These are phyloP conservation scores for Apotomis turbidana DNA, from an alignment of 2,888 invertebrate genomes.

Conservation along the genomic window DNA sequence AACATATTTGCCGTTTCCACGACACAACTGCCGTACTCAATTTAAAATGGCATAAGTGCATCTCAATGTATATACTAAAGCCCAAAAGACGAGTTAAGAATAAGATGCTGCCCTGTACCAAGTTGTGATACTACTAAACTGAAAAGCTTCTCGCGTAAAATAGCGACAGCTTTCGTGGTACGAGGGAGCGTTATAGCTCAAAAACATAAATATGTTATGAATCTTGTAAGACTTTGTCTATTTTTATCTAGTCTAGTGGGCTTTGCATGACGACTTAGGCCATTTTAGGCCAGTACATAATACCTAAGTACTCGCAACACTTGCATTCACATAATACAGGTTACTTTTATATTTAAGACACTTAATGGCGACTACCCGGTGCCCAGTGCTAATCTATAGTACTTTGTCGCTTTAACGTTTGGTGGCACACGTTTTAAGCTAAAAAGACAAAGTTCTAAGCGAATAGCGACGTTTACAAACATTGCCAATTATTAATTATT, in stretches of 20 bases:
- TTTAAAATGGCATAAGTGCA: slow-evolving; percentile 13
- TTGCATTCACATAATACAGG: slow-evolving; percentile 33
- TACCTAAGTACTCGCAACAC: slow-evolving; percentile 32
- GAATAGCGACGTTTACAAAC: background rate
- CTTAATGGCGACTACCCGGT: slow-evolving; percentile 25
- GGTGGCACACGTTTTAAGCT: background rate
- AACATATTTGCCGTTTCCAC: slow-evolving; percentile 30
- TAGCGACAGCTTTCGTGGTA: background rate
- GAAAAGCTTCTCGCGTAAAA: background rate
- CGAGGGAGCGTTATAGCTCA: background rate
- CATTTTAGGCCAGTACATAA: slow-evolving; percentile 12
- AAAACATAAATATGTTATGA: background rate
- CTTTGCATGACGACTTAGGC: background rate
- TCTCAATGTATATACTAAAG: background rate
- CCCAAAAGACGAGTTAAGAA: background rate
- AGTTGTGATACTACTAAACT: background rate
- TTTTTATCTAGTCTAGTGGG: background rate
- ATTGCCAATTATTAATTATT: background rate
- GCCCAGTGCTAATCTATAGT: background rate
- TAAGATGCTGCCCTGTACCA: background rate
- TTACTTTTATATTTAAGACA: slow-evolving; percentile 32
- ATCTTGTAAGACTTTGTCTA: background rate
- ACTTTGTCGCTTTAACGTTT: slow-evolving; percentile 18
- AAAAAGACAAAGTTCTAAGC: slow-evolving; percentile 22
- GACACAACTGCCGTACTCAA: slow-evolving; percentile 17